Conservation (phyloP, 2,113 vertebrate species). For the Phasianus colchicus region DNA sequence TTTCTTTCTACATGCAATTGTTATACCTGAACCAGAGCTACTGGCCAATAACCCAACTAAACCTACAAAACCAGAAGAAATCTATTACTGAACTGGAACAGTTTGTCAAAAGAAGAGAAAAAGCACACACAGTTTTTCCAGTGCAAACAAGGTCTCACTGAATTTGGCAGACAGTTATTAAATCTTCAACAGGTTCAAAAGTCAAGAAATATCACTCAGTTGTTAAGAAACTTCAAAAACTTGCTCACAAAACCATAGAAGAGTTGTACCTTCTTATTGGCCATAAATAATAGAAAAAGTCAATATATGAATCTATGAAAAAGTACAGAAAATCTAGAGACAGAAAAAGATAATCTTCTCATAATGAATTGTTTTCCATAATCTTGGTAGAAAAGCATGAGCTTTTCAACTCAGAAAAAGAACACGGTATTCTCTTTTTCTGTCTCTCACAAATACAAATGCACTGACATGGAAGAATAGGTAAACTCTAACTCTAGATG, state of each 20-base stretch:
- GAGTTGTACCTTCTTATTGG: neutral
- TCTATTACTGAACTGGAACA: neutral
- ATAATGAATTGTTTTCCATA: neutral
- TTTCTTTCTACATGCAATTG: neutral
- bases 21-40: neutral
- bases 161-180: neutral
- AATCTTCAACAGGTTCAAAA: neutral
- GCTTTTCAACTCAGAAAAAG: neutral
- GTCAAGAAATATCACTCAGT: neutral
- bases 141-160: neutral
- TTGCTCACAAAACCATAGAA: neutral
- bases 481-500: too few relatives aligned
- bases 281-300: neutral
- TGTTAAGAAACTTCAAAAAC: neutral
- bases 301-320: neutral
- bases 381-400: neutral
- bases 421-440: neutral
- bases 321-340: neutral
- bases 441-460: neutral
- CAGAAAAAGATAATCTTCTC: neutral
- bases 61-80: neutral
- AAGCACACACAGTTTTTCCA: neutral
- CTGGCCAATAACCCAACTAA: neutral
- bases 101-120: neutral
- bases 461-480: neutral